phyloP scores from a whole-genome alignment of 2,797 vertebrate species.

The Petrocephalus schoutedeni region DNA sequence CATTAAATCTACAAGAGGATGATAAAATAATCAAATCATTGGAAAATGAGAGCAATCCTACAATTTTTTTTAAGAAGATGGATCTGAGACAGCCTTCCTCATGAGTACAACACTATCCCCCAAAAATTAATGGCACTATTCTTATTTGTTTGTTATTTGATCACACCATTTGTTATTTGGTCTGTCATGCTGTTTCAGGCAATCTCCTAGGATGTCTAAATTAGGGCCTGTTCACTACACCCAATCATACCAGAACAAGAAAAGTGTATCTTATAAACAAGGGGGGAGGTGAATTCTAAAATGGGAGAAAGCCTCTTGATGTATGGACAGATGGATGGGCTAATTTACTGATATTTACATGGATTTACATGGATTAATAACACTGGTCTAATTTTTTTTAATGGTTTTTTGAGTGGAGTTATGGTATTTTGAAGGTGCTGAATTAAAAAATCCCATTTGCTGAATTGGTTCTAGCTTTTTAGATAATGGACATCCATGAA shows the following conservation, averaged over 20 bases:
- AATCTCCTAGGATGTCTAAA: neutral
- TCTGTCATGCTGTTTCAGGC: neutral
- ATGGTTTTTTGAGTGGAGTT: no score
- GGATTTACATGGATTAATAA: neutral
- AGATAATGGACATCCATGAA: no score
- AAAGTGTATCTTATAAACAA: neutral
- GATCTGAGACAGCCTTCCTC: neutral
- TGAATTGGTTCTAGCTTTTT: no score
- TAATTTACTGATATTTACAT: neutral
- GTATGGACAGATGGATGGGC: neutral
- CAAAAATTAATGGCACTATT: neutral
- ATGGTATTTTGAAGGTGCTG: no score
- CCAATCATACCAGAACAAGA: neutral
- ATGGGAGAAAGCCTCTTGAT: neutral
- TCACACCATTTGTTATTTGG: neutral
- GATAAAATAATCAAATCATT: neutral
- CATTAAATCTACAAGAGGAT: neutral
- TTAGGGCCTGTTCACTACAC: neutral
- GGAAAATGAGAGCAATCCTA: neutral
- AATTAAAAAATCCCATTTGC: no score
- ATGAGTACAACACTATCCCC: neutral
- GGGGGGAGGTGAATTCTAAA: neutral
- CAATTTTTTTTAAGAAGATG: neutral
- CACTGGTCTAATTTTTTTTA: no score
- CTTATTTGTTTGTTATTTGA: neutral